These are phyloP conservation scores for Actinia tenebrosa DNA, from an alignment of 64 coral and sea anemone species.

Conservation along the genomic window DNA sequence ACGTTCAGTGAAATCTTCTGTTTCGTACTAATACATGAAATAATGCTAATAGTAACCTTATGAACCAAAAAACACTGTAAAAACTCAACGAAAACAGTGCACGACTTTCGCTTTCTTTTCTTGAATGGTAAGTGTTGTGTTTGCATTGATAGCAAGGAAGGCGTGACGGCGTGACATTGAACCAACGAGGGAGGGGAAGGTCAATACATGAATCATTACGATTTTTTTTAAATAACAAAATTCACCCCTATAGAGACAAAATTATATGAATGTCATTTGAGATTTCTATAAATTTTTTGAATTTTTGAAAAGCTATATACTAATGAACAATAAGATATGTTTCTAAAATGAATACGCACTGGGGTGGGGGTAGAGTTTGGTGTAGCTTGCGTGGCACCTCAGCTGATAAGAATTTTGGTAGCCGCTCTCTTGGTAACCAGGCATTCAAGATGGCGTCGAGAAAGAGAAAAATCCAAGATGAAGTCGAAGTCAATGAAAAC, in stretches of 20 bases:
- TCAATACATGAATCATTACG: no score
- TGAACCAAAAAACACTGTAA: neutral
- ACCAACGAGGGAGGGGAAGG: neutral
- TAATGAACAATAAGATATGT: neutral
- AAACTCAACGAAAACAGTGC: neutral
- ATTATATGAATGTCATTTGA: no score
- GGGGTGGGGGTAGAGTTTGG: neutral
- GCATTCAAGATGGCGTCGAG: constrained; percentile 25
- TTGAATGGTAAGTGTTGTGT: neutral
- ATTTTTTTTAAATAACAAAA: no score
- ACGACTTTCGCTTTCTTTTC: neutral
- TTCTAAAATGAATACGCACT: neutral
- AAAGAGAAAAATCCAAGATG: constrained; percentile 11
- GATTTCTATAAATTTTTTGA: neutral
- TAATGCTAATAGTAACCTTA: neutral
- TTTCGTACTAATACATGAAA: neutral
- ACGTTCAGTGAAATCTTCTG: neutral
- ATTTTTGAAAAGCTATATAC: no score
- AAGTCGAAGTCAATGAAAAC: constrained; percentile 7
- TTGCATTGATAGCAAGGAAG: neutral
- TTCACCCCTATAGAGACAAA: no score
- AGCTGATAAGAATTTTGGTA: no score
- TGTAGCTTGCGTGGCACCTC: neutral
- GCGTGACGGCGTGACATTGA: constrained; percentile 5
- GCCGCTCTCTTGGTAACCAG: neutral